Base-by-base conservation (phyloP, 2,113 vertebrate genomes). In the Marmota flaviventris region DNA sequence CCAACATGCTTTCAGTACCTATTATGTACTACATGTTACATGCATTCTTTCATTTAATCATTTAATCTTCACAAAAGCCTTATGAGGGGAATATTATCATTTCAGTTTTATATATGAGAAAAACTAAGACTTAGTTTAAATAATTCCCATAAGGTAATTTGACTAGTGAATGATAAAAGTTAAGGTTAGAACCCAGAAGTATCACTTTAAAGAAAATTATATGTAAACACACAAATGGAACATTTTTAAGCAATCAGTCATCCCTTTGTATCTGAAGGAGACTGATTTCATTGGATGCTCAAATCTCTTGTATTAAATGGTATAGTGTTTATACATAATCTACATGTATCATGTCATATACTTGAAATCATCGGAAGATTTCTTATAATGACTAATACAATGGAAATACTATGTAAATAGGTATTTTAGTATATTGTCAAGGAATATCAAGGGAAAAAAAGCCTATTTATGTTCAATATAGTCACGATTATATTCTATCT, bases 71-170 rank as follows among this genome's bases (percentile, higher is more conserved):
- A 67, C 12, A 67, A 93, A 78, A 91, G 27, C 14, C 14, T n/a
- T 87, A 58, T 25, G 12, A 53, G 56, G 42, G 45, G 42, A 42
- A 78, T 86, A 75, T 94, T 94, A 91, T n/a, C 58, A 83, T 96
- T 94, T 91, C 18, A 58, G 4, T 51, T 94, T 87, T 76, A 69
- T 10, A 24, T 76, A 39, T 94, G 27, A 94, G 24, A 91, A 76
- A 91, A 91, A 96, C 18, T 39, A 65, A 87, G 61, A 32, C 27
- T 78, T 18, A 88, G 22, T 87, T 94, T 78, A 86, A 86, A 83
- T 89, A 89, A 79, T 72, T 94, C 48, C 51, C 29, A 16, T 53
- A 39, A 89, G n/a, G 13, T 72, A 9, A 29, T 89, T 89, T 92
- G 78, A 17, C 45, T 73, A 89, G 37, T 67, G 63, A 96, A 81